These are phyloP conservation scores for Bolborhynchus lineola DNA, from an alignment of 2,113 vertebrate genomes.

Conservation along the genomic window DNA sequence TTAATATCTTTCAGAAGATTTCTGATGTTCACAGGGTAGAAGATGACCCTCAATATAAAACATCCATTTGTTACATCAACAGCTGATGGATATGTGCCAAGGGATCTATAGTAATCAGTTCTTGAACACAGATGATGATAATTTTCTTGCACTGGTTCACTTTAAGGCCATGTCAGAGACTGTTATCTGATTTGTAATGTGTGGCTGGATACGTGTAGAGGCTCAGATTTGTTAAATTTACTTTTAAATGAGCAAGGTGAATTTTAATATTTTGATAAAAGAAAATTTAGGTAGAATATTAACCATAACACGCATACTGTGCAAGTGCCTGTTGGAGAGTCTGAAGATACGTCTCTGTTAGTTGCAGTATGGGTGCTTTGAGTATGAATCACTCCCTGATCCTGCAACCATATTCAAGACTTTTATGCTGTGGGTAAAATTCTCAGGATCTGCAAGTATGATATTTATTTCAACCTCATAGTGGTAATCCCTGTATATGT, in stretches of 20 bases:
- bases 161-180: neutral
- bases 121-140: neutral
- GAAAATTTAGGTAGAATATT: neutral
- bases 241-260: neutral
- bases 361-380: neutral
- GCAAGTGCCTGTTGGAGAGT: neutral
- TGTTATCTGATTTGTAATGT: neutral
- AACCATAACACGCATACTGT: neutral
- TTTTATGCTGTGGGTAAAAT: neutral
- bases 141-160: neutral
- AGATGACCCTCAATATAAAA: neutral
- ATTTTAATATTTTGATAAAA: neutral
- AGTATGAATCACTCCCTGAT: neutral
- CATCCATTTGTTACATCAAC: neutral
- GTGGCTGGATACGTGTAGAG: neutral
- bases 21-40: neutral
- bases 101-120: neutral
- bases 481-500: neutral
- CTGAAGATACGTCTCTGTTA: neutral
- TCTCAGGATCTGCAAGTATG: neutral
- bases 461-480: neutral
- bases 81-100: neutral
- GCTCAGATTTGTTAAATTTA: neutral
- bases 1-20: neutral
- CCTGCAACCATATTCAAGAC: neutral